Evolutionary conservation across 1,140 invertebrate species (phyloP).

Genomic region (Cardiocondyla obscurior): DNA sequence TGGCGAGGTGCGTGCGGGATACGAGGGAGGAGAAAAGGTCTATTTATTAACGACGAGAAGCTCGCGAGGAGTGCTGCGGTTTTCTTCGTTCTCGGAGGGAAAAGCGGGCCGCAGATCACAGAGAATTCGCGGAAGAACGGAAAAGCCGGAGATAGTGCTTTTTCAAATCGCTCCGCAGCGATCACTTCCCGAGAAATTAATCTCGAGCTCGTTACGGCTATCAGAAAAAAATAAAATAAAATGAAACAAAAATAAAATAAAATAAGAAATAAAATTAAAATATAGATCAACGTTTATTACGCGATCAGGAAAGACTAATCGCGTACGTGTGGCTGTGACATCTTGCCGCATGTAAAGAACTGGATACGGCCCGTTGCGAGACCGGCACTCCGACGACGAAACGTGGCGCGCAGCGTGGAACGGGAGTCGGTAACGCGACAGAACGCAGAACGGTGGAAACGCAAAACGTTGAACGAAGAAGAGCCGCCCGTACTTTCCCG

Average conservation of each 20-base stretch:
- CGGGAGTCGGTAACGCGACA: conserved; percentile 72
- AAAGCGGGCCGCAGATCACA: conserved; percentile 56
- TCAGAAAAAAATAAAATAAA: too few species aligned
- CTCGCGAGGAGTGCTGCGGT: conserved; percentile 33
- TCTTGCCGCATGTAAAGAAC: conserved; percentile 36
- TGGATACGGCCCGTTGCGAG: conserved; percentile 53
- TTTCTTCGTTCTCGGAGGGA: conserved; percentile 59
- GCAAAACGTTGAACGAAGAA: conserved; percentile 55
- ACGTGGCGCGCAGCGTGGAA: conserved; percentile 32
- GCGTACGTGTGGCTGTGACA: background rate
- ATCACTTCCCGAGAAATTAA: background rate
- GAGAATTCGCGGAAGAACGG: conserved; percentile 27
- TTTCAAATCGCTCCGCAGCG: background rate
- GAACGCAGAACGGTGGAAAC: conserved; percentile 76
- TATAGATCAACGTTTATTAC: conserved; percentile 6
- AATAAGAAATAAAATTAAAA: too few species aligned
- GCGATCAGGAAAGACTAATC: conserved; percentile 34
- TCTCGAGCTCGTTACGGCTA: background rate
- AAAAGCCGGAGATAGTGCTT: background rate
- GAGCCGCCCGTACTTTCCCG: conserved; percentile 48
- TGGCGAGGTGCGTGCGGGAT: conserved; percentile 20
- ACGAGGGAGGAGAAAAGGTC: conserved; percentile 68
- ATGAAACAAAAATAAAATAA: too few species aligned
- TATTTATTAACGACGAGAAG: conserved; percentile 71
- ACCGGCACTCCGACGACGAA: background rate